Percentiles rank a stretch among this genome's conserved stretches.
Conservation (phyloP, 92 coral and sea anemone species). For the Parazoanthus swiftii region DNA sequence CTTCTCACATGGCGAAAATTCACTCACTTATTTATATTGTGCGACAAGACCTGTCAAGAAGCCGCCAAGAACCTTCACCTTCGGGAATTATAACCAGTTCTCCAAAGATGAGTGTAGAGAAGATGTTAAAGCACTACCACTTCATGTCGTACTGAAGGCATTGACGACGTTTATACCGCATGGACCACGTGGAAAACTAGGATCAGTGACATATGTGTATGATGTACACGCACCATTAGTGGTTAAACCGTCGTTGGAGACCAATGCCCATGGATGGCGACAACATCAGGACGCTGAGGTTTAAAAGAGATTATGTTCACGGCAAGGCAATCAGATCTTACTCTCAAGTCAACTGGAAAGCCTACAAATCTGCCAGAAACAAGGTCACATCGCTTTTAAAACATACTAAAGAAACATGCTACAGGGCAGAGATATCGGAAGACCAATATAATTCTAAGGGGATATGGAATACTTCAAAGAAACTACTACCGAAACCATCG, state of each 20-base stretch:
- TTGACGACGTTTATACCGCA: constrained; percentile 49
- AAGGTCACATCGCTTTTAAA: not conserved
- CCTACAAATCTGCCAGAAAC: constrained; percentile 26
- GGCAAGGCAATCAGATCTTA: constrained; percentile 45
- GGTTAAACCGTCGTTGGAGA: constrained; percentile 38
- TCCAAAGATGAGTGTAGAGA: constrained; percentile 24
- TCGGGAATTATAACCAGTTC: constrained; percentile 36
- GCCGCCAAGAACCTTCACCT: constrained; percentile 29
- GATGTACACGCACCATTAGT: constrained; percentile 50
- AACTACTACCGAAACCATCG: constrained; percentile 41
- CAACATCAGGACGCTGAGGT: constrained; percentile 44
- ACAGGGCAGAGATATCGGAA: not conserved
- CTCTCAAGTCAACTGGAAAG: constrained; percentile 42
- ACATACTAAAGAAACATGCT: constrained; percentile 47
- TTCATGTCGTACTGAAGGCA: constrained; percentile 38
- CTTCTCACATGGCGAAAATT: constrained; percentile 28
- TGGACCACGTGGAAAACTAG: constrained; percentile 53
- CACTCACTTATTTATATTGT: constrained; percentile 49
- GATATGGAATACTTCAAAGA: constrained; percentile 52
- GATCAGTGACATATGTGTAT: constrained; percentile 23
- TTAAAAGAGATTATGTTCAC: constrained; percentile 50
- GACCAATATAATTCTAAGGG: constrained; percentile 42
- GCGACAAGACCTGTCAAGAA: constrained; percentile 26
- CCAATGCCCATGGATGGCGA: constrained; percentile 52
- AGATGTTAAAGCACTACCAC: constrained; percentile 43